Evolutionary conservation across 2,797 vertebrate genomes (phyloP).

Genomic region (Chloroceryle inda): DNA sequence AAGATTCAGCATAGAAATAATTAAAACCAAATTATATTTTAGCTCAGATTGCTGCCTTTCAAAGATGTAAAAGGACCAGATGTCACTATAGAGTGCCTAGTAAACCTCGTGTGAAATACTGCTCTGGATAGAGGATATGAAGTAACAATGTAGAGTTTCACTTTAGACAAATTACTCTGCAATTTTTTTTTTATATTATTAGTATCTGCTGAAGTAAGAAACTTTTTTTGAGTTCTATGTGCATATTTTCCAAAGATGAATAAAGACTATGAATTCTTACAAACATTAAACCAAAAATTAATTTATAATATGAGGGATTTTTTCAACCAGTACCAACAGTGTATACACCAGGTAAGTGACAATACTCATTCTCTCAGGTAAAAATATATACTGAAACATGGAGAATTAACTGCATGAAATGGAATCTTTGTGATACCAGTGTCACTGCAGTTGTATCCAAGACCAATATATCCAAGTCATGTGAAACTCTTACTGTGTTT

Average conservation of each 20-base stretch:
- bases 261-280: neutral
- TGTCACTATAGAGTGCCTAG: neutral
- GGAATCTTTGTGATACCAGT: neutral
- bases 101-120: neutral
- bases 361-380: neutral
- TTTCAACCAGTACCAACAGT: neutral
- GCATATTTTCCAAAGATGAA: neutral
- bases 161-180: neutral
- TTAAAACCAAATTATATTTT: neutral
- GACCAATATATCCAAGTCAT: neutral
- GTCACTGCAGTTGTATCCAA: neutral
- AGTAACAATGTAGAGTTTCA: neutral
- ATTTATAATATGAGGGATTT: neutral
- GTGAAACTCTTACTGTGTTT: neutral
- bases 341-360: neutral
- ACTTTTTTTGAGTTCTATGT: neutral
- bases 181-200: neutral
- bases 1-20: neutral
- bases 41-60: neutral
- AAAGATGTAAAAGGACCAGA: neutral
- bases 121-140: neutral
- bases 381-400: neutral
- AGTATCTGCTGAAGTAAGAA: neutral
- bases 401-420: neutral
- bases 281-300: neutral